phyloP scores from a whole-genome alignment of 2,888 invertebrate species.

The Drosophila affinis region DNA sequence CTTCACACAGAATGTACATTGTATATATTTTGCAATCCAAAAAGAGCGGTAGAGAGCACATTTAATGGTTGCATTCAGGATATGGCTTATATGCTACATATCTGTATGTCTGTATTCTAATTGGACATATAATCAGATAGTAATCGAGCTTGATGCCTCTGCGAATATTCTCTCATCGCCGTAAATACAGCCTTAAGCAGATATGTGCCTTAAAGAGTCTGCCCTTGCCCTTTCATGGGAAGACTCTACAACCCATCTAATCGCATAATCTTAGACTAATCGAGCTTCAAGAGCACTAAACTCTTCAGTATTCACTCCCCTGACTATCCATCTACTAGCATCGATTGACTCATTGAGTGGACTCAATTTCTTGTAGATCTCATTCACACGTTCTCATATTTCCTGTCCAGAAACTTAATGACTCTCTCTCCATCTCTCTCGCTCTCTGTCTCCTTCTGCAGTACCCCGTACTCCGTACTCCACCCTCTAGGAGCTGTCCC shows the following conservation, averaged over 20 bases:
- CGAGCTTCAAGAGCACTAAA: not conserved
- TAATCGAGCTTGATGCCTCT: not conserved
- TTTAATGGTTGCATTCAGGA: too few relatives aligned
- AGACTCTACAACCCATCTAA: not conserved
- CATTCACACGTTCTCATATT: constrained; percentile 44
- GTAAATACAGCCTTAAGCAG: not conserved
- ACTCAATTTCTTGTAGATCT: constrained; percentile 10
- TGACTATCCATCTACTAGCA: not conserved
- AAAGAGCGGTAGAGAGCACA: too few relatives aligned
- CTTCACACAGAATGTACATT: too few relatives aligned
- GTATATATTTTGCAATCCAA: too few relatives aligned
- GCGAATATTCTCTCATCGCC: too few relatives aligned
- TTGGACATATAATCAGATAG: too few relatives aligned
- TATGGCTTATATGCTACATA: too few relatives aligned
- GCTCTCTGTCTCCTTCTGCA: not conserved
- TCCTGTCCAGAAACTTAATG: constrained; percentile 33
- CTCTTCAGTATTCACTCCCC: too few relatives aligned
- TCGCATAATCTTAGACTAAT: not conserved
- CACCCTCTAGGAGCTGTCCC: not conserved
- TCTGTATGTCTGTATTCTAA: too few relatives aligned
- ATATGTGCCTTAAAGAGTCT: not conserved
- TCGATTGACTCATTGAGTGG: constrained; percentile 3
- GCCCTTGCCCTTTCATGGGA: not conserved
- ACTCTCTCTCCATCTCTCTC: not conserved
- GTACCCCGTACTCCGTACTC: not conserved